phyloP scores from a whole-genome alignment of 2,113 vertebrate genomes.

The Lasiurus borealis region DNA sequence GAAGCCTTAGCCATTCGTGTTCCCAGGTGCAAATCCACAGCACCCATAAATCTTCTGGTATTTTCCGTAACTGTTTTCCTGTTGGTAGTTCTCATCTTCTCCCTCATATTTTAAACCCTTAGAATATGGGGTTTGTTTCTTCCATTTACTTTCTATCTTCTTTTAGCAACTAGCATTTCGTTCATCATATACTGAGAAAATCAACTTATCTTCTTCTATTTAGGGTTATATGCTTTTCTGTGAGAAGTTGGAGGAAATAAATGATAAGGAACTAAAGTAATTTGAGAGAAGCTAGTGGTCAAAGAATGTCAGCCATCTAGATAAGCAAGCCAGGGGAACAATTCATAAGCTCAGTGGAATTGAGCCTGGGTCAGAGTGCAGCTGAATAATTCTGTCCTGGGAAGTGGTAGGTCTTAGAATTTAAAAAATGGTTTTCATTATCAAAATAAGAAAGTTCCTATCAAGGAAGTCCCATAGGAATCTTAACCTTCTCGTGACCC shows the following conservation, averaged over 20 bases:
- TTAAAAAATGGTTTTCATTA: conserved; percentile 53
- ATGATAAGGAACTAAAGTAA: conserved; percentile 48
- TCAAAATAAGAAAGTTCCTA: conserved; percentile 45
- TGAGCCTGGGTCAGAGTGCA: conserved; percentile 43
- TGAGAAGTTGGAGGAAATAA: conserved; percentile 65
- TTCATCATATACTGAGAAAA: conserved; percentile 51
- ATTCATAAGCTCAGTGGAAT: neutral
- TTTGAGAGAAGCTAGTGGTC: conserved; percentile 35
- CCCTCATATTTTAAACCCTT: conserved; percentile 27
- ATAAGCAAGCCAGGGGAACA: conserved; percentile 16
- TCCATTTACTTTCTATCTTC: conserved; percentile 29
- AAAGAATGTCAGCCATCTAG: neutral
- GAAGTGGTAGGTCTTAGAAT: conserved; percentile 31
- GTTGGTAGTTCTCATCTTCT: neutral
- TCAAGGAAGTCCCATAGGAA: conserved; percentile 13
- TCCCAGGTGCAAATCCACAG: conserved; percentile 43
- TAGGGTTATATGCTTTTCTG: conserved; percentile 40
- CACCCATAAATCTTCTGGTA: conserved; percentile 12
- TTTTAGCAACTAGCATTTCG: conserved; percentile 41
- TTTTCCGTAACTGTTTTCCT: conserved; percentile 51
- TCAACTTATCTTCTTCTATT: conserved; percentile 43
- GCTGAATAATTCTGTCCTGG: conserved; percentile 38
- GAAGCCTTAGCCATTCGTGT: neutral
- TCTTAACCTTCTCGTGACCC: neutral
- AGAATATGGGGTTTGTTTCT: conserved; percentile 31